These are phyloP conservation scores for Chironex yamaguchii DNA, from an alignment of 30 jellyfish, hydroid and myxozoan genomes.

Conservation along the genomic window DNA sequence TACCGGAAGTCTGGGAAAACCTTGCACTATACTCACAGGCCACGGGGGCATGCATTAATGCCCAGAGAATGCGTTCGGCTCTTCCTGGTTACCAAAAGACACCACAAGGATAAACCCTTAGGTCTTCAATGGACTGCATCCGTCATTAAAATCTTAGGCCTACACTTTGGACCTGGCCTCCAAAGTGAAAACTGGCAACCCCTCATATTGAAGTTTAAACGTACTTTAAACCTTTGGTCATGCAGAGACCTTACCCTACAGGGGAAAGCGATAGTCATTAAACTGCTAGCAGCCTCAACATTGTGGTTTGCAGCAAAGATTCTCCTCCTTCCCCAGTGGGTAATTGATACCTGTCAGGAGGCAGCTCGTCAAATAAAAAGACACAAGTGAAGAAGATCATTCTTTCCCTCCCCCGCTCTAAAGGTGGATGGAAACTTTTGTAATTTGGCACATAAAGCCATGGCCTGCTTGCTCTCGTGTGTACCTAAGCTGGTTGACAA, in stretches of 20 bases:
- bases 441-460: neutral
- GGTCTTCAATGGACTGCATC: neutral
- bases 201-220: neutral
- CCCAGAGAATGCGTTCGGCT: neutral
- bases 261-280: neutral
- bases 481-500: neutral
- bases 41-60: neutral
- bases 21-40: neutral
- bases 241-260: neutral
- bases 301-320: neutral
- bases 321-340: neutral
- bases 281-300: neutral
- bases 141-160: neutral
- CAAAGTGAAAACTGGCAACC: neutral
- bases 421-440: no score
- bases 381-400: no score
- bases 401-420: no score
- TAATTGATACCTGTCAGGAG: neutral
- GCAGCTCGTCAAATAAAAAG: no score
- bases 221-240: neutral
- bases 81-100: neutral
- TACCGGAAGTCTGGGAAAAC: neutral
- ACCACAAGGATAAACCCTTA: neutral
- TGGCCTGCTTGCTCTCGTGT: neutral
- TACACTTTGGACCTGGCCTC: neutral